A percentile compares a stretch with the other conserved stretches of the same genome.
These are phyloP conservation scores for Spialia ferax DNA, from an alignment of 2,888 invertebrate genomes.

Conservation along the genomic window DNA sequence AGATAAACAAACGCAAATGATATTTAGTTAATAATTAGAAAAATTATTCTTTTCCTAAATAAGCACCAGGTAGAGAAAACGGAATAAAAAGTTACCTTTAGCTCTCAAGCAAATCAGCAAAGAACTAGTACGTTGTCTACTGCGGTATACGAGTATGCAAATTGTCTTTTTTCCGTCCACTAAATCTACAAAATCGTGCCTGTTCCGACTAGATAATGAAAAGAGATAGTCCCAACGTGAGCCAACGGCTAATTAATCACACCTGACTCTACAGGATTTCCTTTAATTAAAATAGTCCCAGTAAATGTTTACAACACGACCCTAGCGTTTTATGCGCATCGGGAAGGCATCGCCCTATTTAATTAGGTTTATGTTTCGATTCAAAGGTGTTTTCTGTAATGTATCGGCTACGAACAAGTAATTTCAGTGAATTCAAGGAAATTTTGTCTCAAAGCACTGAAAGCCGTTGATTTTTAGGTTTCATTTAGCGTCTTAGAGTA, in stretches of 20 bases:
- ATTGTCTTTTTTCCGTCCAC: slow-evolving; percentile 56
- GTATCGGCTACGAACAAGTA: neutral
- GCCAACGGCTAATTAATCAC: slow-evolving; percentile 74
- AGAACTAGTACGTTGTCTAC: neutral
- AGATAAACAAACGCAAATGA: too few species aligned
- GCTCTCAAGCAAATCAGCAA: neutral
- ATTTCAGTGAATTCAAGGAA: neutral
- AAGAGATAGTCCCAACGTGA: slow-evolving; percentile 67
- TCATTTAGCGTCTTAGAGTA: too few species aligned
- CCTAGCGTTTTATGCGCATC: slow-evolving; percentile 33
- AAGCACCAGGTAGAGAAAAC: neutral
- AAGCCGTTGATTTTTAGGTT: too few species aligned
- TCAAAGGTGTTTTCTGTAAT: slow-evolving; percentile 20
- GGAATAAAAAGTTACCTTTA: neutral
- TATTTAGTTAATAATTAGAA: too few species aligned
- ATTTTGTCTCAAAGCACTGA: neutral
- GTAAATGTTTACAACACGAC: slow-evolving; percentile 43
- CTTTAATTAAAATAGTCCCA: slow-evolving; percentile 68
- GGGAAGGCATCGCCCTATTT: slow-evolving; percentile 37
- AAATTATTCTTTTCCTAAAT: too few species aligned
- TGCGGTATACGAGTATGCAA: slow-evolving; percentile 56
- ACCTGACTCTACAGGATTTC: slow-evolving; percentile 60
- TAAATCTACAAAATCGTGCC: slow-evolving; percentile 74
- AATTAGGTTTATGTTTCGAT: slow-evolving; percentile 33
- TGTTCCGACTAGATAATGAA: slow-evolving; percentile 72